phyloP scores from a whole-genome alignment of 2,797 vertebrate species.

The Dromococcyx pavoninus region DNA sequence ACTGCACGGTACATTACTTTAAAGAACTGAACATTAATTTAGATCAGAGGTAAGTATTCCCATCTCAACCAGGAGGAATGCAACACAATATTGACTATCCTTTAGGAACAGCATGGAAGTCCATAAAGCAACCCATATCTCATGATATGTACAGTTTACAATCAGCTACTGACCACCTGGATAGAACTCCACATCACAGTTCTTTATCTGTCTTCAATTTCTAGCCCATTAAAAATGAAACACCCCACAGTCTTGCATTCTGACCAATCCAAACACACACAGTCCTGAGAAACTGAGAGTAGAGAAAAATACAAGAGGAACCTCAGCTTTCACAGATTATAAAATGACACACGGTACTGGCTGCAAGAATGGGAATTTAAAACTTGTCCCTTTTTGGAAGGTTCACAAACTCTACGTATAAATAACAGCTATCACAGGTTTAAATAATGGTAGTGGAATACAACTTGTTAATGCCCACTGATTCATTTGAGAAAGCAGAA shows the following conservation, averaged over 20 bases:
- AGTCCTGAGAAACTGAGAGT: background rate
- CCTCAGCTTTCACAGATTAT: background rate
- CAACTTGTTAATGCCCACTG: background rate
- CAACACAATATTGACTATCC: background rate
- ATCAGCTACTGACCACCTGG: background rate
- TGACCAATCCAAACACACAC: background rate
- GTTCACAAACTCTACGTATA: background rate
- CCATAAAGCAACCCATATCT: background rate
- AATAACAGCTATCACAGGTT: background rate
- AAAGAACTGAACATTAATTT: conserved; percentile 30
- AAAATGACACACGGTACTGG: background rate
- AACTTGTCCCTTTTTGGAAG: background rate
- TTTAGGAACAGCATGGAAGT: background rate
- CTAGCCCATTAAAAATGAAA: background rate
- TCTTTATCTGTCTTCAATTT: background rate
- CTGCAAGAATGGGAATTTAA: background rate
- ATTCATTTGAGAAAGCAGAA: background rate
- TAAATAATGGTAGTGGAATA: background rate
- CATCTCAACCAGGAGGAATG: background rate
- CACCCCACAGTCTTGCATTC: background rate
- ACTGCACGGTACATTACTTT: conserved; percentile 37
- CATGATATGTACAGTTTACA: background rate
- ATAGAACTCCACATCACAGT: background rate
- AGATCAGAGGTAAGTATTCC: background rate
- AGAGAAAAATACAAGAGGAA: background rate